Conservation (phyloP, 2,113 vertebrate species). For the Gallinago jamesoni region DNA sequence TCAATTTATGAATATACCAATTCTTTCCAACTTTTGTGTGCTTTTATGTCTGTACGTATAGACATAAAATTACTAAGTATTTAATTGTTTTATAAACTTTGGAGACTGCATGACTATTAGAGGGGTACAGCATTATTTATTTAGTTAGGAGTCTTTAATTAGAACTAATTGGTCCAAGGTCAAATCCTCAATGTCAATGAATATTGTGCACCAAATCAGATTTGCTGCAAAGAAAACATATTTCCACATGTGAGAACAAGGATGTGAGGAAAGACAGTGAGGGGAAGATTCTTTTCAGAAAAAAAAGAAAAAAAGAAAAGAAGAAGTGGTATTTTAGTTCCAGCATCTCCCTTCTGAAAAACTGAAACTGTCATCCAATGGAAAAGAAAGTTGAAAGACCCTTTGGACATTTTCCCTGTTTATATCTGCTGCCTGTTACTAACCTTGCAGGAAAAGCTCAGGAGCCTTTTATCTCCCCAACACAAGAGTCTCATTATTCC, state of each 20-base stretch:
- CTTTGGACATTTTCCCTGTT: not conserved
- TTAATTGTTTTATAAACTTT: not conserved
- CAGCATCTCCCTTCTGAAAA: not conserved
- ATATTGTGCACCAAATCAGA: not conserved
- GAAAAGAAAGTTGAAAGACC: not conserved
- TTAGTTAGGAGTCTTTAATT: not conserved
- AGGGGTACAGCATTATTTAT: not conserved
- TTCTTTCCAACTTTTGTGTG: not conserved
- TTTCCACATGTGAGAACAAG: not conserved
- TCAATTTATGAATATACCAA: not conserved
- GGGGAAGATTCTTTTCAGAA: not conserved
- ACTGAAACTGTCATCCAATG: not conserved
- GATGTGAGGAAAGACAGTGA: not conserved
- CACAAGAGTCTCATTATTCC: not conserved
- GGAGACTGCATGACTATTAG: not conserved
- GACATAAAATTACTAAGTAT: not conserved
- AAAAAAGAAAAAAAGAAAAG: no score
- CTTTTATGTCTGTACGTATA: not conserved
- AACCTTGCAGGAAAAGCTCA: not conserved
- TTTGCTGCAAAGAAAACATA: not conserved
- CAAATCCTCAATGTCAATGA: not conserved
- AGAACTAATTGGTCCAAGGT: not conserved
- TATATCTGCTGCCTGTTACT: not conserved
- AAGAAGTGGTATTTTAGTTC: not conserved
- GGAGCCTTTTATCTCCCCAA: not conserved